Base-by-base conservation (phyloP, 2,797 vertebrate species). In the Pangasius djambal region DNA sequence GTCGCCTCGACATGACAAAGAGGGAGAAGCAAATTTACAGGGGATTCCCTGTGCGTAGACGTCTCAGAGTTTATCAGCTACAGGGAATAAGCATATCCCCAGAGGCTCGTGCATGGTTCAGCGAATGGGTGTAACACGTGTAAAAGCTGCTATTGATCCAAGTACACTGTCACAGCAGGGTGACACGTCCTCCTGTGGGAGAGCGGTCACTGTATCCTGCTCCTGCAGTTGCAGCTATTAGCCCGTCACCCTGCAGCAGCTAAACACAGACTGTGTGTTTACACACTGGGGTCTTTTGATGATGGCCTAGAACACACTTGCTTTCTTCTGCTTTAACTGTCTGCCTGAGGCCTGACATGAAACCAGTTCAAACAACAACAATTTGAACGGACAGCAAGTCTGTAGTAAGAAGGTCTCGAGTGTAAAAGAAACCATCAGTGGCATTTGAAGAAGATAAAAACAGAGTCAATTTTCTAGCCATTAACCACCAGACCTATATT, bases 181-280 rank as follows among this genome's bases (percentile, higher is more conserved):
- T 48, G 81, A 89, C 25, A 44, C 37, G 44, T 83, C 69, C 74
- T 90, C 88, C 69, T 83, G 40, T 40, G 61, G 74, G 84, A 83
- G 48, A 75, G 74, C 82, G 52, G 85, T 78, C 79, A 86, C 86
- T 94, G 92, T 90, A 92, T 94, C 91, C 92, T 89, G 89, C 88
- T 88, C 93, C 78, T 93, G 94, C 93, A 93, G 94, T 92, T 92
- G 87, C 88, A 90, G 93, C 92, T 91, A 92, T 95, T 94, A 95
- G 93, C 94, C 91, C 92, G 90, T 92, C 88, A 89, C 92, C 91
- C 94, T 91, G 85, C 92, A 90, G 65, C 57, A 55, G 92, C 92
- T 93, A 89, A 84, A 93, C 63, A 90, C 87, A 83, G 88, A 85
- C 89, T 57, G 74, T 90, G 91, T 82, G 83, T 93, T 94, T 90